Evolutionary conservation across 2,888 invertebrate species (phyloP), one percentile per base, ranked within the genome.

Genomic region (Drosophila buzzatii): DNA sequence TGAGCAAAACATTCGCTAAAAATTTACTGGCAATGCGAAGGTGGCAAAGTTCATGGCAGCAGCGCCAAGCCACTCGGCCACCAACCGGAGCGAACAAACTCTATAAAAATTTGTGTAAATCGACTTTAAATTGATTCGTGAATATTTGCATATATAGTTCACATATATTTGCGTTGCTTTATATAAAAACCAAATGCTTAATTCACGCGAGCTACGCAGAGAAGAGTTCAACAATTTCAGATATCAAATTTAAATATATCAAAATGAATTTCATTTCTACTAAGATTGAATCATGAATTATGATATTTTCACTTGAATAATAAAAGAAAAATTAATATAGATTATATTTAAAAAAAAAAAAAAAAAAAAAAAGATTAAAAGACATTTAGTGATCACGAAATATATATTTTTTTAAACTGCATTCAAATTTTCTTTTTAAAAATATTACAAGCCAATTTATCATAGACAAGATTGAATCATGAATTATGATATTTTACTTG

Each of bases 21-120:
- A 55, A 70, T 76, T 70, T 64, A 68, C 59, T 27, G 27, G 57
- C 68, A 70, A 68, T 63, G 71, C 70, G 64, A 66, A 73, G 70
- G 59, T 56, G 67, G 55, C 63, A 80, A 80, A 85, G 80, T 85
- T 85, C 81, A 85, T 18, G 83, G 81, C 72, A 75, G 57, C 33
- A 42, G 31, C 18, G 39, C 31, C 59, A 61, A 59, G 10, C 39
- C 39, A 41, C 55, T 23, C 35, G 44, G n/a, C 23, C 18, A n/a
- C 23, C 18, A 8, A 8, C 18, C 45, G 9, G 2, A 31, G 56
- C 41, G 14, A 33, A 16, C 56, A 20, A 39, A 18, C 23, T 23
- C 9, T 18, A 33, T n/a, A 9, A 23, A 44, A 58, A 61, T 60
- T 52, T 4, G 18, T 42, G 62, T 65, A 12, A 52, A 68, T 72